Conservation (phyloP, 2,113 vertebrate species). For the Plectropomus leopardus region DNA sequence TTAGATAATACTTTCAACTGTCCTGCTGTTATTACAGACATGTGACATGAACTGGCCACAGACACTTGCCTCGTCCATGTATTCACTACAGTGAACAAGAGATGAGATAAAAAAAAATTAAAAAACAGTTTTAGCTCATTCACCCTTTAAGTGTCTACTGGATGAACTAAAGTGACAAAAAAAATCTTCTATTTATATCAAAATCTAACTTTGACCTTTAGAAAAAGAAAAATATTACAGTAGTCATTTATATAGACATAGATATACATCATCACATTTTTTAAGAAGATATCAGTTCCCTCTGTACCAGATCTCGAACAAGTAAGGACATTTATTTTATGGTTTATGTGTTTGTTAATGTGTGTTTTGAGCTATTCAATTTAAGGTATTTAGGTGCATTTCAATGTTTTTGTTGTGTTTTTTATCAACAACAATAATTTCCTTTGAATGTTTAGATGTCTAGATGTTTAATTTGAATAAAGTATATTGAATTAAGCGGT, state of each 20-base stretch:
- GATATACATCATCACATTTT: too few species aligned
- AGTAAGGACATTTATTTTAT: too few species aligned
- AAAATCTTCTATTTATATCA: neutral
- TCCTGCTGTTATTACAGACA: too few species aligned
- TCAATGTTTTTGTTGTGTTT: neutral
- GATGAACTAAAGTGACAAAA: neutral
- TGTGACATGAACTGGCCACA: too few species aligned
- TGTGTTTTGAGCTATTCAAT: too few species aligned
- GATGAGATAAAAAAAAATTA: neutral
- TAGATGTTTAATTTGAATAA: neutral
- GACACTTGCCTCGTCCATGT: too few species aligned
- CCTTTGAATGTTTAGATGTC: neutral
- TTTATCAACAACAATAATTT: neutral
- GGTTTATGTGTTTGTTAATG: too few species aligned
- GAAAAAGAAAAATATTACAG: too few species aligned
- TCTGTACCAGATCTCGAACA: too few species aligned
- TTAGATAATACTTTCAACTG: too few species aligned
- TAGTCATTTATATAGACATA: too few species aligned
- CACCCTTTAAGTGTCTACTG: neutral
- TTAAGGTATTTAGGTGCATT: neutral
- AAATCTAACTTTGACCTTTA: neutral
- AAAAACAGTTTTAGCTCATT: neutral
- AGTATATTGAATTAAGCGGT: neutral
- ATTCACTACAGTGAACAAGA: neutral
- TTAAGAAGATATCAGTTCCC: too few species aligned